These are phyloP conservation scores for Zeuzera pyrina DNA, from an alignment of 2,888 invertebrate species.

Conservation along the genomic window DNA sequence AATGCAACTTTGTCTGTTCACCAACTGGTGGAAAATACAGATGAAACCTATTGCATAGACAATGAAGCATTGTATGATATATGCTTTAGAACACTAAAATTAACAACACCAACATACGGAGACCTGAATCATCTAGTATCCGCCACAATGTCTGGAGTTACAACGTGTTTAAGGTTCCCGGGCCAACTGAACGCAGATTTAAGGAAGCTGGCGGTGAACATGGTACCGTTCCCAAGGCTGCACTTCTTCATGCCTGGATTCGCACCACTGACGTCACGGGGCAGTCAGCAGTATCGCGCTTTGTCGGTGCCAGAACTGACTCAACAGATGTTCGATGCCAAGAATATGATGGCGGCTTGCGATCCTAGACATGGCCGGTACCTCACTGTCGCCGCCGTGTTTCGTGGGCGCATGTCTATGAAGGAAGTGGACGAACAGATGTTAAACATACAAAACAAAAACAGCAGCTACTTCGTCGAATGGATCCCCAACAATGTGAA, in stretches of 20 bases:
- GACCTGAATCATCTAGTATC: slow-evolving; percentile 83
- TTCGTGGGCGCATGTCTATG: slow-evolving; percentile 87
- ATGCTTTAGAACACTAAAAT: slow-evolving; percentile 77
- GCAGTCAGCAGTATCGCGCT: slow-evolving; percentile 84
- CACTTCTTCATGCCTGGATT: slow-evolving; percentile 48
- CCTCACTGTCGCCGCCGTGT: slow-evolving; percentile 84
- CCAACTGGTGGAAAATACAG: slow-evolving; percentile 79
- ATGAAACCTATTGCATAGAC: slow-evolving; percentile 74
- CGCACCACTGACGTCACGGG: slow-evolving; percentile 76
- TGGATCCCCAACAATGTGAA: slow-evolving; percentile 81
- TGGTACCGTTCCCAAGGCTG: slow-evolving; percentile 80
- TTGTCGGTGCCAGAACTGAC: slow-evolving; percentile 87
- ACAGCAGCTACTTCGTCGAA: slow-evolving; percentile 78
- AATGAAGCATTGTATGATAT: slow-evolving; percentile 76
- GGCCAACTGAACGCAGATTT: slow-evolving; percentile 70
- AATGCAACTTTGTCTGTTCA: slow-evolving; percentile 84
- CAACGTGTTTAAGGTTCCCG: slow-evolving; percentile 75
- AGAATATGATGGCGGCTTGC: slow-evolving; percentile 92
- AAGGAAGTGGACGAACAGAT: slow-evolving; percentile 84
- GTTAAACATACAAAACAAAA: slow-evolving; percentile 78
- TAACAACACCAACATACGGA: slow-evolving; percentile 78
- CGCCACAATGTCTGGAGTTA: slow-evolving; percentile 81
- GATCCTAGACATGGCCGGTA: slow-evolving; percentile 87
- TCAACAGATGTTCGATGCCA: slow-evolving; percentile 86
- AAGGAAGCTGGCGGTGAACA: slow-evolving; percentile 84